These are phyloP conservation scores for Rhyacichthys aspro DNA, from an alignment of 2,797 vertebrate genomes.

Conservation along the genomic window DNA sequence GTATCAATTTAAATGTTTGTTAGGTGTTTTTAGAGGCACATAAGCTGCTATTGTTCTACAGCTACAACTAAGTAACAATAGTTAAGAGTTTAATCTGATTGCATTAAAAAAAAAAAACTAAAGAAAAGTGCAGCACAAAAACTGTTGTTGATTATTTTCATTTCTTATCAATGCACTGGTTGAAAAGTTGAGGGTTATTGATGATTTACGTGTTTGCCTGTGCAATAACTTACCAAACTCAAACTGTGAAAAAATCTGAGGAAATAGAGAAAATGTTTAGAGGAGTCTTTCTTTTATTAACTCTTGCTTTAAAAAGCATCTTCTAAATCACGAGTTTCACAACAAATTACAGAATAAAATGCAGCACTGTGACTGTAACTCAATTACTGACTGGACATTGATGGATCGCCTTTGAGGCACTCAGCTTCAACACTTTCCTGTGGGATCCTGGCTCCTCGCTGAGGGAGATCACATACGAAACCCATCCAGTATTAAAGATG, in stretches of 20 bases:
- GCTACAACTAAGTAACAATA: too few relatives aligned
- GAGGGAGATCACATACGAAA: slow-evolving; percentile 3
- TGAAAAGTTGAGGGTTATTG: too few relatives aligned
- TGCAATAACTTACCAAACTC: neutral
- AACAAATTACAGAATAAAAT: slow-evolving; percentile 57
- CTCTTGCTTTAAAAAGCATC: slow-evolving; percentile 26
- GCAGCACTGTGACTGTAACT: slow-evolving; percentile 46
- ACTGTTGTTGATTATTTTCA: too few relatives aligned
- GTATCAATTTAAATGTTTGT: neutral
- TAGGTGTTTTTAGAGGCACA: too few relatives aligned
- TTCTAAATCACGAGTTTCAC: slow-evolving; percentile 33
- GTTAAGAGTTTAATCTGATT: too few relatives aligned
- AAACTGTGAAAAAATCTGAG: neutral
- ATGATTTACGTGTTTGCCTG: neutral
- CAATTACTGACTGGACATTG: slow-evolving; percentile 34
- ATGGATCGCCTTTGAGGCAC: slow-evolving; percentile 54
- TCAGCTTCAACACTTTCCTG: slow-evolving; percentile 42
- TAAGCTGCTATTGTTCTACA: too few relatives aligned
- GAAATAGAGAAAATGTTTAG: neutral
- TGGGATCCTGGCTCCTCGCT: slow-evolving; percentile 25
- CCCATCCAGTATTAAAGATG: slow-evolving; percentile 26
- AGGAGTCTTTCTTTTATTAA: slow-evolving; percentile 4
- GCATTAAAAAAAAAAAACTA: too few relatives aligned
- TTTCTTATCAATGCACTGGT: too few relatives aligned
- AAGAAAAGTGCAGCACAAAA: too few relatives aligned